A percentile compares a stretch with the other conserved stretches of the same genome.
Evolutionary conservation across 2,797 vertebrate genomes (phyloP).

Genomic region (Melanogrammus aeglefinus): DNA sequence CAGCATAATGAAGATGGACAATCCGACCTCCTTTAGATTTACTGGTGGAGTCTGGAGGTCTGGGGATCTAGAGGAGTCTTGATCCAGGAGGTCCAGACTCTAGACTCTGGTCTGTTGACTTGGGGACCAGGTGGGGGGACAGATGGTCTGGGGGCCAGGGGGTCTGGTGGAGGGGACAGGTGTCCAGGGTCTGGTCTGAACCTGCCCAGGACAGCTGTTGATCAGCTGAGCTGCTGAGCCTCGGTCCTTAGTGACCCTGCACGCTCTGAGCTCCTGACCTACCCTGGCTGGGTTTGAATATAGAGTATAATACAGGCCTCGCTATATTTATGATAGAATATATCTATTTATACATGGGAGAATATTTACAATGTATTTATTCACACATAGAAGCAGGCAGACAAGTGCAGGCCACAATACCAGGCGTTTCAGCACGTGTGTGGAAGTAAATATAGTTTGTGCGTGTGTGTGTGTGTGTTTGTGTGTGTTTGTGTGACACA

Average conservation of each 20-base stretch:
- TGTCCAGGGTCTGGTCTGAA: background rate
- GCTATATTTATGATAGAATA: background rate
- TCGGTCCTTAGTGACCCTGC: conserved; percentile 59
- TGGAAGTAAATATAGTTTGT: no score
- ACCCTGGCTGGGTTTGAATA: conserved; percentile 54
- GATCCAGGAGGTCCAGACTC: background rate
- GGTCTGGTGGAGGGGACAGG: background rate
- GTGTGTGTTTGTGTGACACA: background rate
- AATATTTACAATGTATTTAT: background rate
- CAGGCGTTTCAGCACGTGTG: background rate
- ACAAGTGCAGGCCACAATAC: background rate
- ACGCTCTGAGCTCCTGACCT: conserved; percentile 60
- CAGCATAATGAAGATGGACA: no score
- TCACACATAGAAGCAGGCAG: background rate
- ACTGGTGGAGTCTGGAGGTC: no score
- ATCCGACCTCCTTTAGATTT: no score
- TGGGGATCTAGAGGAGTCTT: background rate
- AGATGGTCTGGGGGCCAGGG: no score
- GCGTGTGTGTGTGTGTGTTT: background rate
- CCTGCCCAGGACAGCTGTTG: conserved; percentile 38
- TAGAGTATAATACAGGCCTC: conserved; percentile 29
- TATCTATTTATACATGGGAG: background rate
- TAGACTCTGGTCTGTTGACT: no score
- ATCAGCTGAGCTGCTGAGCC: conserved; percentile 28
- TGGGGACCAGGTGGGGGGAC: no score